These are phyloP conservation scores for Escarpia spicata DNA, from an alignment of 2,888 invertebrate genomes.

Conservation along the genomic window DNA sequence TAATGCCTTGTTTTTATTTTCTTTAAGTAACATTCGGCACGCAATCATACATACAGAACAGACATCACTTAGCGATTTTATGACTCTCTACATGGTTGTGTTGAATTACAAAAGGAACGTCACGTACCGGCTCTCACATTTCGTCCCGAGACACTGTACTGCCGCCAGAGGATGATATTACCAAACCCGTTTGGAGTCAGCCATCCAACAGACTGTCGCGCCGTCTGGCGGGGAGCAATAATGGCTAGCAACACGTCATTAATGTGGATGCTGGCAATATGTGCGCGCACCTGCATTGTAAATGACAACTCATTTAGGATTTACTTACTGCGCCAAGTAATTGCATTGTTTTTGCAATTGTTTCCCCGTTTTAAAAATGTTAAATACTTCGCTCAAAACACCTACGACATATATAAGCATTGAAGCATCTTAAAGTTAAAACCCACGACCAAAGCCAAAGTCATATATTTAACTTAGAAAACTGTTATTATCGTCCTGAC, in stretches of 20 bases:
- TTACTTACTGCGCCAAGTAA: background rate
- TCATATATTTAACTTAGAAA: too few species aligned
- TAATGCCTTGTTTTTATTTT: too few species aligned
- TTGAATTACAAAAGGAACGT: background rate
- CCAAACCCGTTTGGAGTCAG: background rate
- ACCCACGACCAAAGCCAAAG: too few species aligned
- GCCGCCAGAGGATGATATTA: background rate
- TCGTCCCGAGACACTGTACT: background rate
- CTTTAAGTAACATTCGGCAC: too few species aligned
- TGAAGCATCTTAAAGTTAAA: too few species aligned
- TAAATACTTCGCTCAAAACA: too few species aligned
- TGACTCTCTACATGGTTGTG: background rate
- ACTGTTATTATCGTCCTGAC: too few species aligned
- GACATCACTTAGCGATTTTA: background rate
- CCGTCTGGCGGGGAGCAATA: background rate
- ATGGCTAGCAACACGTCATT: background rate
- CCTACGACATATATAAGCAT: too few species aligned
- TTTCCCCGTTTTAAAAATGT: too few species aligned
- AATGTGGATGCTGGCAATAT: constrained; percentile 6
- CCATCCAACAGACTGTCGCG: background rate
- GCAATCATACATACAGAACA: background rate
- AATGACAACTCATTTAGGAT: background rate
- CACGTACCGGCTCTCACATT: background rate
- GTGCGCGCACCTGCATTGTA: background rate
- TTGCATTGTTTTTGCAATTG: too few species aligned